phyloP scores from a whole-genome alignment of 2,888 invertebrate genomes.

The Agrochola lychnidis region DNA sequence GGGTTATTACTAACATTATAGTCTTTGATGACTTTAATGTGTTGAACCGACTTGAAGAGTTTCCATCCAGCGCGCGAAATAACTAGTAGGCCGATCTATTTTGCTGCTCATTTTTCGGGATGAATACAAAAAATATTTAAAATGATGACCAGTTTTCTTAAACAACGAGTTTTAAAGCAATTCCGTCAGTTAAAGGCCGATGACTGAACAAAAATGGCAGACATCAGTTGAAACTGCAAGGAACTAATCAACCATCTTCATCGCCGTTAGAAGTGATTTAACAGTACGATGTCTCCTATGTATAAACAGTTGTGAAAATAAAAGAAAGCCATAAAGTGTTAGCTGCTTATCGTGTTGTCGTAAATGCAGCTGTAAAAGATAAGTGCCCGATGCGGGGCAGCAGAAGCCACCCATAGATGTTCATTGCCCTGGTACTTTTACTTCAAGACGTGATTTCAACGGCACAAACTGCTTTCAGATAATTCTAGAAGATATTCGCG shows the following conservation, averaged over 20 bases:
- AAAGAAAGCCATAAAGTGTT: slow-evolving; percentile 42
- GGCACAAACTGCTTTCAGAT: neutral
- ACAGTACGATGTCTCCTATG: neutral
- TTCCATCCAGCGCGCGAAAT: slow-evolving; percentile 12
- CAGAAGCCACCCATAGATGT: slow-evolving; percentile 13
- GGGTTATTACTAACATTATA: slow-evolving; percentile 43
- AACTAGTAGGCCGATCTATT: neutral
- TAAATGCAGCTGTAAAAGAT: slow-evolving; percentile 44
- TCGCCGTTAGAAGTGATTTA: neutral
- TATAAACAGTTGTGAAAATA: slow-evolving; percentile 35
- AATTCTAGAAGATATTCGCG: neutral
- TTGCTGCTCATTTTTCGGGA: neutral
- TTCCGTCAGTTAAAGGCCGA: neutral
- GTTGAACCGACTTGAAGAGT: slow-evolving; percentile 27
- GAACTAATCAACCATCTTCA: neutral
- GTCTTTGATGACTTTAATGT: slow-evolving; percentile 45
- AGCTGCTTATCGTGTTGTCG: slow-evolving; percentile 39
- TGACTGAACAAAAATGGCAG: neutral
- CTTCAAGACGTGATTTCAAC: neutral
- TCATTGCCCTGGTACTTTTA: slow-evolving; percentile 9
- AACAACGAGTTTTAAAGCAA: neutral
- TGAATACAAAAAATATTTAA: neutral
- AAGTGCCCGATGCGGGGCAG: slow-evolving; percentile 33
- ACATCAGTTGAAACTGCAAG: neutral
- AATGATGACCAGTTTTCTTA: no score